These are phyloP conservation scores for Bubalus kerabau DNA, from an alignment of 2,113 vertebrate genomes.

Conservation along the genomic window DNA sequence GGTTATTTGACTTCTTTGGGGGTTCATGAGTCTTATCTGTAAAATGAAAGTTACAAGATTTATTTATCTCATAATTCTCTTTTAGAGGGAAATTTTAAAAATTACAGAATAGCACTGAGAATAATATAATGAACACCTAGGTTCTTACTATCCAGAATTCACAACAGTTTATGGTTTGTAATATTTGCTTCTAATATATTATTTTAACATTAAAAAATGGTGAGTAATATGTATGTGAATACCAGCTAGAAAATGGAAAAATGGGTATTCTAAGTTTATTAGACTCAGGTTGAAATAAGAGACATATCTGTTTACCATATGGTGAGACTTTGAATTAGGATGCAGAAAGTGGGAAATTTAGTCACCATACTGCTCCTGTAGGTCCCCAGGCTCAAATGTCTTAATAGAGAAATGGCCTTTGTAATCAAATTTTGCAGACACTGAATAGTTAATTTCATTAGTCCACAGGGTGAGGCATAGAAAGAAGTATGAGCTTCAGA, in stretches of 20 bases:
- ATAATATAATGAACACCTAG: neutral
- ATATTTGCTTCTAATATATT: neutral
- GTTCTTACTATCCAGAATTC: neutral
- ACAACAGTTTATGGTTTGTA: neutral
- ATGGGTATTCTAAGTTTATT: neutral
- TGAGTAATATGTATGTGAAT: neutral
- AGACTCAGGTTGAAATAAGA: neutral
- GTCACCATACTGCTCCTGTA: rapidly evolving
- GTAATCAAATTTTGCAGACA: neutral
- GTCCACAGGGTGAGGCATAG: neutral
- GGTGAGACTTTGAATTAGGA: no score
- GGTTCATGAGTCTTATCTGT: neutral
- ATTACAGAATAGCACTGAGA: neutral
- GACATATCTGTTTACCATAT: neutral
- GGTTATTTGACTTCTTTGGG: neutral
- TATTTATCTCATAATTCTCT: neutral
- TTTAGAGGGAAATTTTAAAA: neutral
- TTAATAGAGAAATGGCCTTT: neutral
- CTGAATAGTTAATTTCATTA: neutral
- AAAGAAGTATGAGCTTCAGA: neutral
- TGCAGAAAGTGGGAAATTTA: no score
- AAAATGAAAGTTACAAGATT: neutral
- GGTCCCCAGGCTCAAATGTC: neutral
- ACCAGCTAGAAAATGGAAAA: neutral
- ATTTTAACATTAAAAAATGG: neutral